phyloP scores from a whole-genome alignment of 2,888 invertebrate species.

The Clunio marinus region DNA sequence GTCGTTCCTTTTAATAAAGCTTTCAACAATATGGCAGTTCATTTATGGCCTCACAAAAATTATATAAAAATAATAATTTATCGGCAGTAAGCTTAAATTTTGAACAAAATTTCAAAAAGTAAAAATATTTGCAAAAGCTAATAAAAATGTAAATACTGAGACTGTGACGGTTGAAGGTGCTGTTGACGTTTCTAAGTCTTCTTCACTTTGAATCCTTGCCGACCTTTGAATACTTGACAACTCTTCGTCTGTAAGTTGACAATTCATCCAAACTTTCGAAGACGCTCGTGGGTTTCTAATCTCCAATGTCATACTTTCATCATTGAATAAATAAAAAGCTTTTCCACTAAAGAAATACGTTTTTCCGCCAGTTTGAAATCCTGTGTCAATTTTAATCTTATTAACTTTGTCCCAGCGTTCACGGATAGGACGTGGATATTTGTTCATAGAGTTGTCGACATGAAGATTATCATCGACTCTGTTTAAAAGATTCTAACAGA shows the following conservation, averaged over 20 bases:
- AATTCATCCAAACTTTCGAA: constrained; percentile 76
- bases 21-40: constrained; percentile 4
- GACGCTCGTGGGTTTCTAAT: constrained; percentile 63
- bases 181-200: neutral
- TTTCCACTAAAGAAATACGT: constrained; percentile 88
- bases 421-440: neutral
- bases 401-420: neutral
- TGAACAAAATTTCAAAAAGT: neutral
- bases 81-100: neutral
- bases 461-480: constrained; percentile 28
- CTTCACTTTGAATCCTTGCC: neutral
- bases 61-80: too few relatives aligned
- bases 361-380: constrained; percentile 53
- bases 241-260: constrained; percentile 45
- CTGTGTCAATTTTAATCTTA: neutral
- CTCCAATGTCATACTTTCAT: constrained; percentile 69
- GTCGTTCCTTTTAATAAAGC: neutral
- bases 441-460: neutral
- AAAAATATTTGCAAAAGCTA: neutral
- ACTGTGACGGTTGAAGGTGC: neutral
- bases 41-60: neutral
- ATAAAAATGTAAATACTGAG: constrained; percentile 26
- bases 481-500: too few relatives aligned
- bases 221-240: neutral
- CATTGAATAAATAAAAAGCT: constrained; percentile 77